These are phyloP conservation scores for Abramis brama DNA, from an alignment of 2,113 vertebrate species.

Conservation along the genomic window DNA sequence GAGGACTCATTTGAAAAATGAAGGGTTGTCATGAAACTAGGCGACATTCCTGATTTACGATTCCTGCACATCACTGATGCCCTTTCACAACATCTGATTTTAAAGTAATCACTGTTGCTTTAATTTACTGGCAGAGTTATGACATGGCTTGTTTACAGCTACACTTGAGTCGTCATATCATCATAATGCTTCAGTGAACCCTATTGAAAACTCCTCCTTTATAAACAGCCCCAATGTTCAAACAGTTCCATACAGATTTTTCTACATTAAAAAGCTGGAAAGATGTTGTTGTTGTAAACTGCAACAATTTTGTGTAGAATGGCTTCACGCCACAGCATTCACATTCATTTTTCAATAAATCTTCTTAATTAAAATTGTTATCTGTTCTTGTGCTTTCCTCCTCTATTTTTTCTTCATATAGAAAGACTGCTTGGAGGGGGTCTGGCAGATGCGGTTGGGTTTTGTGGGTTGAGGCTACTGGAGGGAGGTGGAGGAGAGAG, in stretches of 20 bases:
- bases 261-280: background rate
- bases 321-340: background rate
- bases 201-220: background rate
- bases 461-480: slow-evolving; percentile 26
- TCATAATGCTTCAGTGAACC: background rate
- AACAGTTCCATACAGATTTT: background rate
- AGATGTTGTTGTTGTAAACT: background rate
- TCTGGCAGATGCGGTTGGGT: slow-evolving; percentile 9
- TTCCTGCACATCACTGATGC: background rate
- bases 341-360: background rate
- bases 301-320: background rate
- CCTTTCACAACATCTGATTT: slow-evolving; percentile 7
- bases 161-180: background rate
- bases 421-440: background rate
- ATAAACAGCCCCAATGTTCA: background rate
- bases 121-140: background rate
- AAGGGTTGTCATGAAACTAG: background rate
- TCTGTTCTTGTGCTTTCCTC: background rate
- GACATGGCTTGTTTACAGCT: background rate
- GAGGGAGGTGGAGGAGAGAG: slow-evolving; percentile 10
- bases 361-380: background rate
- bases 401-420: background rate
- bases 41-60: background rate
- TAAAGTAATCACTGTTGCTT: slow-evolving; percentile 18
- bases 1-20: background rate